phyloP scores from a whole-genome alignment of 2,113 vertebrate species.

The Dissostichus mawsoni region DNA sequence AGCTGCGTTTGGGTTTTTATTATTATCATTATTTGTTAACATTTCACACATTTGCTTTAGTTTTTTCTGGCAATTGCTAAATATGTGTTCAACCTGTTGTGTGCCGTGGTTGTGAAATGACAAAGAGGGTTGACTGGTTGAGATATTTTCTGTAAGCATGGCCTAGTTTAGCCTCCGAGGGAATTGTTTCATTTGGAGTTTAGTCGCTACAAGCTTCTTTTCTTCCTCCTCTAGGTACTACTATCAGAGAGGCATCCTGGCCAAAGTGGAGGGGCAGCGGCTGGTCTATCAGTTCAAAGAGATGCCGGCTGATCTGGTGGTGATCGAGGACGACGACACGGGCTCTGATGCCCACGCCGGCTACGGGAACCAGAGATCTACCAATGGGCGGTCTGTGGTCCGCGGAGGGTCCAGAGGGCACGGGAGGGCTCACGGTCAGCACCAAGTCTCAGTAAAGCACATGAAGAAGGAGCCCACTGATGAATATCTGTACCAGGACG shows the following conservation, averaged over 20 bases:
- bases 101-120: too few relatives aligned
- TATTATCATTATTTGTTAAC: too few relatives aligned
- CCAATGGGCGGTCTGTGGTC: constrained; percentile 68
- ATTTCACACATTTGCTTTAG: neutral
- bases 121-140: too few relatives aligned
- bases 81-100: too few relatives aligned
- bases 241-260: constrained; percentile 92
- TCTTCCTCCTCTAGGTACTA: constrained; percentile 84
- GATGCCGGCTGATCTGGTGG: constrained; percentile 90
- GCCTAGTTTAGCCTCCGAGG: too few relatives aligned
- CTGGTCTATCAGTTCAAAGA: constrained; percentile 94
- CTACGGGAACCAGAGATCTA: constrained; percentile 70
- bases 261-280: constrained; percentile 92
- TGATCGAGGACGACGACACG: constrained; percentile 87
- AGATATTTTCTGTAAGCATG: too few relatives aligned
- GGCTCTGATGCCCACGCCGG: constrained; percentile 54
- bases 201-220: too few relatives aligned
- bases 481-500: constrained; percentile 69
- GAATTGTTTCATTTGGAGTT: too few relatives aligned
- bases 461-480: constrained; percentile 78
- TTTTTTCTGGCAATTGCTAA: too few relatives aligned
- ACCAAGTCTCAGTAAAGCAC: constrained; percentile 61
- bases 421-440: constrained; percentile 63
- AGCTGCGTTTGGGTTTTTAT: too few relatives aligned
- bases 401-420: constrained; percentile 74